Conservation (phyloP, 2,888 invertebrate genomes). For the Drosophila lutescens region DNA sequence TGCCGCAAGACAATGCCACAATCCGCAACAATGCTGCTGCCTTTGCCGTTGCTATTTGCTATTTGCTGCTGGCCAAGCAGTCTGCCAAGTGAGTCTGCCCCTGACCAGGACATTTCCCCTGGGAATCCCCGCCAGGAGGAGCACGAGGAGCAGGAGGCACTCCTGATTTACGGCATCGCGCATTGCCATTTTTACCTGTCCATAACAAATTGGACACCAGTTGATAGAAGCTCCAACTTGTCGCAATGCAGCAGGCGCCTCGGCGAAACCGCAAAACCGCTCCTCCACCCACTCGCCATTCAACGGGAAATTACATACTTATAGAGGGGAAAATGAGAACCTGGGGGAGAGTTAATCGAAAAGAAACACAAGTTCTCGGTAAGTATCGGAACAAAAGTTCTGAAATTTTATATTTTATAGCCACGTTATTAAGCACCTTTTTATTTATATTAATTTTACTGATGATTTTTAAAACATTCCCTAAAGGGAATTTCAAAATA, state of each 20-base stretch:
- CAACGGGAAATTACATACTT: not conserved
- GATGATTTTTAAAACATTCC: too few species aligned
- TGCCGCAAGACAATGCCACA: slow-evolving; percentile 41
- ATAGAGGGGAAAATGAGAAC: not conserved
- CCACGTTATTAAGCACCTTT: too few species aligned
- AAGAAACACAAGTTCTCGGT: slow-evolving; percentile 18
- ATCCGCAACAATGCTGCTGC: slow-evolving; percentile 34
- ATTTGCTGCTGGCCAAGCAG: slow-evolving; percentile 11
- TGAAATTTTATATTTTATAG: not conserved
- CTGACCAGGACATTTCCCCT: slow-evolving; percentile 16
- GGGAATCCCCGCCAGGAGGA: slow-evolving; percentile 16
- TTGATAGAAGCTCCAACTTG: slow-evolving; percentile 70
- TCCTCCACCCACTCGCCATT: slow-evolving; percentile 4
- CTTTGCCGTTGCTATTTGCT: not conserved
- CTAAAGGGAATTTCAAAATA: too few species aligned
- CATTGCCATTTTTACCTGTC: slow-evolving; percentile 72
- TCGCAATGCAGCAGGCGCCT: slow-evolving; percentile 66
- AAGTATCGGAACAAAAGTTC: slow-evolving; percentile 1
- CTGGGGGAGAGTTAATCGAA: slow-evolving; percentile 20
- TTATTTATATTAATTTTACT: too few species aligned
- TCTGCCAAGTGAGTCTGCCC: slow-evolving; percentile 22
- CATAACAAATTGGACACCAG: slow-evolving; percentile 76
- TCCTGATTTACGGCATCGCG: slow-evolving; percentile 67
- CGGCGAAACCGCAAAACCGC: slow-evolving; percentile 5
- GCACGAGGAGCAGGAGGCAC: slow-evolving; percentile 1